A percentile compares a stretch with the other conserved stretches of the same genome.
These are phyloP conservation scores for Philereme vetulata DNA, from an alignment of 2,888 invertebrate genomes.

Conservation along the genomic window DNA sequence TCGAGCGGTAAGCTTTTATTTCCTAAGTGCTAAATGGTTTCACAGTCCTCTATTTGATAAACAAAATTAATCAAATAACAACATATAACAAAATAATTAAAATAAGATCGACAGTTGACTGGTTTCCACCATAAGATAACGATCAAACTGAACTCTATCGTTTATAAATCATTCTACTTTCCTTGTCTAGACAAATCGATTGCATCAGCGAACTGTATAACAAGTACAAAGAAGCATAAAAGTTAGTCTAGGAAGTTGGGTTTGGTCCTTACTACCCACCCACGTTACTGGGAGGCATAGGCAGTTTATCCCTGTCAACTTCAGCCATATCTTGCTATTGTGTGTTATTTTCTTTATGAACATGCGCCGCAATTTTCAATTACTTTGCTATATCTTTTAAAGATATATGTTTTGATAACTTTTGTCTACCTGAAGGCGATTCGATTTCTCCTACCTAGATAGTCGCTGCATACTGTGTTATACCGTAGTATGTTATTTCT, in stretches of 20 bases:
- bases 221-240: conserved; percentile 43
- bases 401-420: background rate
- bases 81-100: too few species aligned
- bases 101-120: too few species aligned
- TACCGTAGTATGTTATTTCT: background rate
- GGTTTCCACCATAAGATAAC: background rate
- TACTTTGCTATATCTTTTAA: conserved; percentile 12
- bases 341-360: conserved; percentile 56
- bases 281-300: conserved; percentile 45
- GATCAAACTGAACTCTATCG: background rate
- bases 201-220: conserved; percentile 38
- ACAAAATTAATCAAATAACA: background rate
- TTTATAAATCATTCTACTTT: conserved; percentile 15
- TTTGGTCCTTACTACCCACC: conserved; percentile 28
- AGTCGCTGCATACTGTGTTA: background rate
- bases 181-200: conserved; percentile 40
- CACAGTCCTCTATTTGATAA: too few species aligned
- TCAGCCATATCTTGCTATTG: conserved; percentile 63
- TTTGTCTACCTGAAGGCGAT: conserved; percentile 1
- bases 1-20: conserved; percentile 1
- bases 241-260: conserved; percentile 43
- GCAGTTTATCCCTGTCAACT: conserved; percentile 68
- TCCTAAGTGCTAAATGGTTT: background rate
- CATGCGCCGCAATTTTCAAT: conserved; percentile 40
- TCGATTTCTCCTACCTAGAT: background rate